Evolutionary conservation across 2,797 vertebrate genomes (phyloP).

Genomic region (Graptemys geographica): DNA sequence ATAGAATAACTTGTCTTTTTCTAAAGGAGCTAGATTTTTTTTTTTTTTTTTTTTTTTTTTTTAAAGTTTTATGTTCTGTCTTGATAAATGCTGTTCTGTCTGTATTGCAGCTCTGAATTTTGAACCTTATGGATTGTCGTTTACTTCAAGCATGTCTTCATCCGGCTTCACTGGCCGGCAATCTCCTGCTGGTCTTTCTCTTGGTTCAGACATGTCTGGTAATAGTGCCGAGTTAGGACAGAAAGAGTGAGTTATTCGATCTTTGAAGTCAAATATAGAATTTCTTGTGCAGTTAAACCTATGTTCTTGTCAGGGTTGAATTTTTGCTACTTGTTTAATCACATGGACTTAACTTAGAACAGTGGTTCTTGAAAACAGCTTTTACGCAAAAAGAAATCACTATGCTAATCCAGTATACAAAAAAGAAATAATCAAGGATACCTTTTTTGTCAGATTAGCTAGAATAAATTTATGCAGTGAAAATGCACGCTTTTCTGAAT

Average conservation of each 20-base stretch:
- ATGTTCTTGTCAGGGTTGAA: background rate
- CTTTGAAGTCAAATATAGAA: background rate
- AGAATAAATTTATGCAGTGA: background rate
- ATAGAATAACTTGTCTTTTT: background rate
- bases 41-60: fast-evolving
- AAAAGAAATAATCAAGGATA: background rate
- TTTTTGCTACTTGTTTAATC: background rate
- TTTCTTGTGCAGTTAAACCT: background rate
- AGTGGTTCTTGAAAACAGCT: background rate
- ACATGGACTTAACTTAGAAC: background rate
- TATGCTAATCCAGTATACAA: fast-evolving
- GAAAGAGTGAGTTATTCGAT: constrained; percentile 87
- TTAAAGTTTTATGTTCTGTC: background rate
- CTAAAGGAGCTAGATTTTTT: background rate
- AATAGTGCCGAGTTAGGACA: constrained; percentile 88
- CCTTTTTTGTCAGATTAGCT: background rate
- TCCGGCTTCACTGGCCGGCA: constrained; percentile 89
- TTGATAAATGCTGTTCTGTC: background rate
- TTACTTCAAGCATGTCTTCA: constrained; percentile 87
- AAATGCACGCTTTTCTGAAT: fast-evolving
- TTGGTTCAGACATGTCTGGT: constrained; percentile 91
- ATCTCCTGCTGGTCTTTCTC: constrained; percentile 91
- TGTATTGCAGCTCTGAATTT: constrained; percentile 88
- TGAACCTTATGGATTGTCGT: constrained; percentile 92
- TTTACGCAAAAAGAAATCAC: background rate